Evolutionary conservation across 2,113 vertebrate species (phyloP), one percentile per base, ranked within the genome.

Genomic region (Ibidorhyncha struthersii): DNA sequence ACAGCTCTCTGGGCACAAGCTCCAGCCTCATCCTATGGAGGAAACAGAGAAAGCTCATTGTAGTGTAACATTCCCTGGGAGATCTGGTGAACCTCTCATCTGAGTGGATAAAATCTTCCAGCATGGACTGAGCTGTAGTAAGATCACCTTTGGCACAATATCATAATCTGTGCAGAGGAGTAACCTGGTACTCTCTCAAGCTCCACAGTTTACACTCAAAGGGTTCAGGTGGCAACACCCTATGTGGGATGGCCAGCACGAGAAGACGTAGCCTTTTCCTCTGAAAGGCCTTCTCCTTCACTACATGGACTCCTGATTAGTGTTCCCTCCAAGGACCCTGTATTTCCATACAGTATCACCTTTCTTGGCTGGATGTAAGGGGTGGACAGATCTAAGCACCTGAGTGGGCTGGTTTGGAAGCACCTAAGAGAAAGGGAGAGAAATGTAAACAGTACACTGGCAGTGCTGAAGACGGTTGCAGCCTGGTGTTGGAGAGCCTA

Each of bases 241-340:
- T 16, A 6, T 5, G 10, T 16, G 8, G 9, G 8, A 36, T 25
- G 18, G 8, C 5, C 26, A 53, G 4, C 1, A 1, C 0, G 1
- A 78, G 3, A 30, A 2, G 14, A 76, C 4, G 5, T 43, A 17
- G 3, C 2, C 5, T 62, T 52, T 38, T 77, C 27, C 21, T 78
- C 29, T 47, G 25, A 61, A 56, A 29, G 21, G 6, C 4, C 3
- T 47, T 59, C 4, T 2, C 5, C 15, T 71, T 63, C 25, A 34
- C 8, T 6, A 25, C 10, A 9, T 22, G 6, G 4, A 53, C 12
- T 32, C 15, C 9, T 32, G 34, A 17, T 29, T 17, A 47, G 2
- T 23, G 25, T 58, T 27, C 2, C 5, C 34, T 63, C 29, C 29
- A 45, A 58, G 21, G 25, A 38, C 4, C 4, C 4, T 38, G 7